Conservation (phyloP, 1,140 invertebrate species). For the Diplogasteroides magnus region DNA sequence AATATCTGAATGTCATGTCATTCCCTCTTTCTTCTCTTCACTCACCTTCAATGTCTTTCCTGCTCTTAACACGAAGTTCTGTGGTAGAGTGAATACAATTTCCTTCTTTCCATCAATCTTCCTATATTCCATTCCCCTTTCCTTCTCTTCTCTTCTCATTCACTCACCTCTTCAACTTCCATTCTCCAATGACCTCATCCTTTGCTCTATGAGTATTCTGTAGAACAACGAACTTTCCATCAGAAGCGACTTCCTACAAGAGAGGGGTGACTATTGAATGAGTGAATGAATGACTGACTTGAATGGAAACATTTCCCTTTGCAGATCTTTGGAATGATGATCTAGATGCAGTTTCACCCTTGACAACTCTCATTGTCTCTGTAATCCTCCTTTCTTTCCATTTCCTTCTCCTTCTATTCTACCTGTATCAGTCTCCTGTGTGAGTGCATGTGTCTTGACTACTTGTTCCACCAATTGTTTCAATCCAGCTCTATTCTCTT, state of each 20-base stretch:
- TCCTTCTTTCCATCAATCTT: conserved; percentile 53
- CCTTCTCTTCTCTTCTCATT: neutral
- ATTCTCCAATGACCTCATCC: conserved; percentile 51
- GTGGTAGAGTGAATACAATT: conserved; percentile 51
- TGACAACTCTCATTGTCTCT: conserved; percentile 56
- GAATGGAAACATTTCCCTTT: conserved; percentile 57
- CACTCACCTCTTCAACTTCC: conserved; percentile 48
- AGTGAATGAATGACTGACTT: neutral
- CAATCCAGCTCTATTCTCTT: conserved; percentile 53
- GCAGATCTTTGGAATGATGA: conserved; percentile 61
- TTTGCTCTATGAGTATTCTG: conserved; percentile 54
- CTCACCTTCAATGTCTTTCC: conserved; percentile 47
- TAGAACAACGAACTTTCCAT: conserved; percentile 50
- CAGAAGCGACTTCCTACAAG: conserved; percentile 52
- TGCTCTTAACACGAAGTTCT: conserved; percentile 47
- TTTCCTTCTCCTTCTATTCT: neutral
- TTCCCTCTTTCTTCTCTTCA: neutral
- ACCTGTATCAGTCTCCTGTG: conserved; percentile 46
- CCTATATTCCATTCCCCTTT: neutral
- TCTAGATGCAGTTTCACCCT: conserved; percentile 60
- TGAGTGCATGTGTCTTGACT: conserved; percentile 49
- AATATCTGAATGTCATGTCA: conserved; percentile 37
- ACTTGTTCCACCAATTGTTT: conserved; percentile 54
- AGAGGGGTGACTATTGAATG: neutral
- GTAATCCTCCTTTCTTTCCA: no score